Conservation (phyloP, 2,797 vertebrate genomes). For the Amblyopsis hoosieri region DNA sequence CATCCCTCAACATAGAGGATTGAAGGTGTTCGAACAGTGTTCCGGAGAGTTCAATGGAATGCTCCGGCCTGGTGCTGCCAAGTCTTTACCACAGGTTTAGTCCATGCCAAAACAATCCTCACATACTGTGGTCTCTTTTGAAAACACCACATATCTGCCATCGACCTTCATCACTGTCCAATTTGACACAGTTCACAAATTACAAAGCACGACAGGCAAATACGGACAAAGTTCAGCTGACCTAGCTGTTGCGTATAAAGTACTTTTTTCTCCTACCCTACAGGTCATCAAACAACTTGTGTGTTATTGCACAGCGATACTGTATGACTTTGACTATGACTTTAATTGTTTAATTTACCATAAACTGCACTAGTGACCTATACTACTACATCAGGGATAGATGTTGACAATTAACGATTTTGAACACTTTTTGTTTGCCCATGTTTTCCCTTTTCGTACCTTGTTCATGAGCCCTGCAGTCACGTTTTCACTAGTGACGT, state of each 20-base stretch:
- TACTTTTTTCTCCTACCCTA: constrained; percentile 31
- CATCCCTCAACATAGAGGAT: constrained; percentile 3
- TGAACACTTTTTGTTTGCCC: background rate
- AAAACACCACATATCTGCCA: constrained; percentile 15
- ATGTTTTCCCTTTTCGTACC: constrained; percentile 13
- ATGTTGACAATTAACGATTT: constrained; percentile 16
- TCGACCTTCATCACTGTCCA: constrained; percentile 31
- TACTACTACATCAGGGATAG: constrained; percentile 46
- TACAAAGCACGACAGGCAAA: constrained; percentile 36
- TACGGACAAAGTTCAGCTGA: constrained; percentile 45
- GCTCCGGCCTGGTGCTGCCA: constrained; percentile 32
- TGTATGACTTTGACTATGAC: constrained; percentile 28
- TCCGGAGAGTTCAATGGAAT: constrained; percentile 18
- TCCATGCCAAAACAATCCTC: constrained; percentile 24
- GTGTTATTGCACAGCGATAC: constrained; percentile 60
- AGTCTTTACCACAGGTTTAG: constrained; percentile 19
- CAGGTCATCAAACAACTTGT: constrained; percentile 35
- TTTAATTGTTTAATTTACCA: constrained; percentile 31
- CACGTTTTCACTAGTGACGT: constrained; percentile 23
- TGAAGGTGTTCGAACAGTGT: background rate
- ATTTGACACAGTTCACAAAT: constrained; percentile 26
- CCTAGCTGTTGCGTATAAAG: constrained; percentile 18
- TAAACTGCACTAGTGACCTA: constrained; percentile 38
- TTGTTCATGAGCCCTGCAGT: constrained; percentile 19
- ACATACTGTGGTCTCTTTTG: constrained; percentile 19